Base-by-base conservation (phyloP, 2,797 vertebrate genomes). In the Craterocephalus amniculus region DNA sequence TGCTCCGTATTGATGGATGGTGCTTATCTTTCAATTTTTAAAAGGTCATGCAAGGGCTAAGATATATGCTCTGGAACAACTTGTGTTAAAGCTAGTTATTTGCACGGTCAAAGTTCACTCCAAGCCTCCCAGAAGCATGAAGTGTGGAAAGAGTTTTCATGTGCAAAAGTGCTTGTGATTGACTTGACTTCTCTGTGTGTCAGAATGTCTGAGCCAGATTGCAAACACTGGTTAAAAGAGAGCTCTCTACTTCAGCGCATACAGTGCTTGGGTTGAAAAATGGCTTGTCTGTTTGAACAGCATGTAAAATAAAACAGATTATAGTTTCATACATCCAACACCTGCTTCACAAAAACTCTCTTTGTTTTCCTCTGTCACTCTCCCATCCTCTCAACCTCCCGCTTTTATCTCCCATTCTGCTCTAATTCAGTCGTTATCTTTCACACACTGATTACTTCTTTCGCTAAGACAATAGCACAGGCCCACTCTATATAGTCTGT, bases 241-340 rank as follows among this genome's bases (percentile, higher is more conserved):
- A 45, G 52, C 79, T 67, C 60, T 68, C 49, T n/a, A n/a, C 20
- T 71, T 68, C 29, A 49, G 70, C 65, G 71, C 67, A 49, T 36
- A 70, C 74, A 69, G 81, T 62, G 7, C 24, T 65, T 58, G 56
- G 69, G 49, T 83, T 87, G 56, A 85, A 86, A 84, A 81, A 85
- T 72, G 62, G 24, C 79, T 82, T 67, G 60, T 51, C 74, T 26
- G 58, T 88, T 89, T 85, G 81, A 90, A 83, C 73, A 62, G 20
- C 60, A 76, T 85, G 79, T 85, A 78, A 79, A 88, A 87, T 82
- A 67, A 83, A 82, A 66, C 65, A 83, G 83, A 82, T 90, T 73
- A 74, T 67, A 76, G 43, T 77, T 74, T 67, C 70, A 81, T 80
- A 77, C 67, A 66, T 85, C 22, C 6, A 58, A 60, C 59, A 36